A percentile compares a stretch with the other conserved stretches of the same genome.
phyloP scores from a whole-genome alignment of 2,113 vertebrate species.

The Syngnathoides biaculeatus region DNA sequence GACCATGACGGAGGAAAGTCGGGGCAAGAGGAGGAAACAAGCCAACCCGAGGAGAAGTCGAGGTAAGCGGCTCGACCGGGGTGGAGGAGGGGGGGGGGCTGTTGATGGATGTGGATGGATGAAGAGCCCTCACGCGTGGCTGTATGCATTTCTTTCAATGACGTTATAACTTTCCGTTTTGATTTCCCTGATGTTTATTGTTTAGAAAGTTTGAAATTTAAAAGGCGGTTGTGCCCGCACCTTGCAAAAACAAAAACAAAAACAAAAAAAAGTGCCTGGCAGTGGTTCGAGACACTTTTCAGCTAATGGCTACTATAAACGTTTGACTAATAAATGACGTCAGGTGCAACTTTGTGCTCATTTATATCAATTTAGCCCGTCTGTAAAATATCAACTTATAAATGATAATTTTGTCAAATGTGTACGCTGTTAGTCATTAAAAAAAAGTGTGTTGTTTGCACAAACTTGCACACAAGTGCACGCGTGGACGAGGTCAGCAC shows the following conservation, averaged over 20 bases:
- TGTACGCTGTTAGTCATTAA: not conserved
- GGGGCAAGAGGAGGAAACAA: constrained; percentile 79
- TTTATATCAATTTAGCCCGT: not conserved
- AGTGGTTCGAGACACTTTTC: not conserved
- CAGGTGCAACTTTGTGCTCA: not conserved
- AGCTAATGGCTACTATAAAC: not conserved
- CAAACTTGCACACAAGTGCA: not conserved
- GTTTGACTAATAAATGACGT: not conserved
- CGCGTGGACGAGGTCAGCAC: not conserved
- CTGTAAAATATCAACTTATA: not conserved
- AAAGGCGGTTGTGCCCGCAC: not conserved
- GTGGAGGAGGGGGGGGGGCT: not conserved
- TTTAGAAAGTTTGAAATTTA: not conserved
- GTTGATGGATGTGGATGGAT: not conserved
- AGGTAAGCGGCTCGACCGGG: constrained; percentile 60
- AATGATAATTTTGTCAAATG: not conserved
- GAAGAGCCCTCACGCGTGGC: not conserved
- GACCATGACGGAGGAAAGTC: constrained; percentile 74
- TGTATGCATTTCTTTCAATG: not conserved
- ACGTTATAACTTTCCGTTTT: not conserved
- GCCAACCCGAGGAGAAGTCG: constrained; percentile 76
- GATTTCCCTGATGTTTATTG: not conserved
- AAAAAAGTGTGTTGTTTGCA: not conserved
- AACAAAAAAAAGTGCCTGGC: not conserved
- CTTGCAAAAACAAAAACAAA: not conserved